Conservation (phyloP, 2,888 invertebrate genomes). For the Loripinus fragilis region DNA sequence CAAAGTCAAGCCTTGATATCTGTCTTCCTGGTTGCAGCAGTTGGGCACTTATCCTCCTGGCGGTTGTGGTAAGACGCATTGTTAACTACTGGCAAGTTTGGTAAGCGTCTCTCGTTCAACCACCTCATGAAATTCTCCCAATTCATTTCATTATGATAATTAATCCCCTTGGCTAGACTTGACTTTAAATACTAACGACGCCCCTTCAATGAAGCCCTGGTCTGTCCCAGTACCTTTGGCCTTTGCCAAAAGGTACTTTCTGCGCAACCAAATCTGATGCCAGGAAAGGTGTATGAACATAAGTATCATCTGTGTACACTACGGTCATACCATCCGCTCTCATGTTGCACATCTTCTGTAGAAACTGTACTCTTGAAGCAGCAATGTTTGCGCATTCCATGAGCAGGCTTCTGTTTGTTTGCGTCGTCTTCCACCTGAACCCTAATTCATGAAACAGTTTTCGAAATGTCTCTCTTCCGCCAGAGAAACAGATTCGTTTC, state of each 20-base stretch:
- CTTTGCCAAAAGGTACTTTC: constrained; percentile 23
- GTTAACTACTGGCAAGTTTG: constrained; percentile 30
- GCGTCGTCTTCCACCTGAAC: background rate
- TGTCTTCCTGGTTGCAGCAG: constrained; percentile 15
- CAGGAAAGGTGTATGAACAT: background rate
- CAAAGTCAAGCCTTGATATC: constrained; percentile 29
- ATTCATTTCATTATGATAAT: constrained; percentile 45
- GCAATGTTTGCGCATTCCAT: constrained; percentile 18
- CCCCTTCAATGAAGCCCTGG: constrained; percentile 16
- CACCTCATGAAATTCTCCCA: constrained; percentile 25
- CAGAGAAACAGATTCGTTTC: too few relatives aligned
- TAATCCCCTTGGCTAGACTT: constrained; percentile 23
- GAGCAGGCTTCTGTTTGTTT: background rate
- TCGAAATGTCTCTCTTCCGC: background rate
- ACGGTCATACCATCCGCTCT: constrained; percentile 1
- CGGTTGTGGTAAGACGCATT: constrained; percentile 34
- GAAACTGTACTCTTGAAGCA: background rate
- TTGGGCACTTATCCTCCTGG: constrained; percentile 30
- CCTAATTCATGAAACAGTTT: constrained; percentile 1
- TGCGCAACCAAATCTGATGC: background rate
- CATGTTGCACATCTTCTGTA: background rate
- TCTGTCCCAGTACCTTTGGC: constrained; percentile 18
- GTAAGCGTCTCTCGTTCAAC: constrained; percentile 28
- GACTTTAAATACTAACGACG: constrained; percentile 25
- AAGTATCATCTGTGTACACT: constrained; percentile 25